Conservation (phyloP, 2,888 invertebrate genomes). For the Brachyptera putata region DNA sequence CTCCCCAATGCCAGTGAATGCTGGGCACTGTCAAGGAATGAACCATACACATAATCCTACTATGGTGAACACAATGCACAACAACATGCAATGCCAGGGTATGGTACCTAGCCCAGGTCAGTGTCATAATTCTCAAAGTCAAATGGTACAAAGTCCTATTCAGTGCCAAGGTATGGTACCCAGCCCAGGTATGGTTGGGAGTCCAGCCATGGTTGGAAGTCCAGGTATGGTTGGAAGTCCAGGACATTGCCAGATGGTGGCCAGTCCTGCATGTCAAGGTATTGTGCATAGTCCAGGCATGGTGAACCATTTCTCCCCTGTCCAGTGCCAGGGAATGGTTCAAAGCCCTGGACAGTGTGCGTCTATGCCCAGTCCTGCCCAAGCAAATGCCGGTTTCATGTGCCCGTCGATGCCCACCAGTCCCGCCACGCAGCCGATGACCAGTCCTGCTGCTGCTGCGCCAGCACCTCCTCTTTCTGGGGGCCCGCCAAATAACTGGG, state of each 20-base stretch:
- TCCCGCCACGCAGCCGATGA: constrained; percentile 34
- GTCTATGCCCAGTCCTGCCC: constrained; percentile 37
- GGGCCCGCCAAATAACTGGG: constrained; percentile 4
- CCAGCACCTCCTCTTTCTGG: constrained; percentile 35
- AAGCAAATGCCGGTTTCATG: constrained; percentile 36
- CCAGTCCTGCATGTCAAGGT: neutral
- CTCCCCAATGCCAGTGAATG: neutral
- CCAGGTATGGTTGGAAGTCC: constrained; percentile 10
- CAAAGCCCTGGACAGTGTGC: constrained; percentile 21
- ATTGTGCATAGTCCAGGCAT: constrained; percentile 11
- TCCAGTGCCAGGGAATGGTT: constrained; percentile 19
- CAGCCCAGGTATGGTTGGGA: constrained; percentile 34
- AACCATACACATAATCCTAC: neutral
- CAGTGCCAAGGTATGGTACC: constrained; percentile 25
- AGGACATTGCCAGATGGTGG: constrained; percentile 10
- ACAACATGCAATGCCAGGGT: neutral
- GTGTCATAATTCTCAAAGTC: constrained; percentile 16
- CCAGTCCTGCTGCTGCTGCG: constrained; percentile 38
- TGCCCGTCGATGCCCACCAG: constrained; percentile 34
- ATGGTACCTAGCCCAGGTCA: constrained; percentile 4
- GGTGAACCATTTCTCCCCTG: constrained; percentile 8
- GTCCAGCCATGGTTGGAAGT: constrained; percentile 1
- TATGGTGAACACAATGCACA: neutral
- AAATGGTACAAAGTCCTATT: constrained; percentile 17
- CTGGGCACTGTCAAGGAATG: constrained; percentile 6